These are phyloP conservation scores for Trichacis sp. DNA, from an alignment of 2,888 invertebrate genomes.

Conservation along the genomic window DNA sequence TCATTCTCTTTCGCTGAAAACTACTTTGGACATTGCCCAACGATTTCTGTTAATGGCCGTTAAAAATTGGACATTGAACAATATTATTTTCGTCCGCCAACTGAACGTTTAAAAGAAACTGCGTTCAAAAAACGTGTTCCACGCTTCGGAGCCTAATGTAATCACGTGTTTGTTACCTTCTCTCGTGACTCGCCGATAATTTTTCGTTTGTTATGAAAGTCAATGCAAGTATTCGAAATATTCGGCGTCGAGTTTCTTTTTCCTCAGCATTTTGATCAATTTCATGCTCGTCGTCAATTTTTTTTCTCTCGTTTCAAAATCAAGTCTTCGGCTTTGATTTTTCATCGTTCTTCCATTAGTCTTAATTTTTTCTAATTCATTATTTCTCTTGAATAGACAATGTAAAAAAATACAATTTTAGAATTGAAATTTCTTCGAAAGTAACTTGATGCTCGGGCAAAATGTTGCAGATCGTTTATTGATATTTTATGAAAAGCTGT, in stretches of 20 bases:
- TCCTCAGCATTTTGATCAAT: background rate
- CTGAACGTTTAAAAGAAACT: background rate
- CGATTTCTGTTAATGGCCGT: no score
- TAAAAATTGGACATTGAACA: no score
- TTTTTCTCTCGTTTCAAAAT: no score
- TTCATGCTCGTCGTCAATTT: no score
- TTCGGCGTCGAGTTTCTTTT: slow-evolving; percentile 8
- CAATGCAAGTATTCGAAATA: background rate
- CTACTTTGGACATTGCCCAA: no score
- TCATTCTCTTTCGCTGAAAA: no score
- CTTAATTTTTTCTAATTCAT: background rate
- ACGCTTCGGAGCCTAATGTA: background rate
- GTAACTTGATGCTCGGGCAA: no score
- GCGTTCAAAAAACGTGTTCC: background rate
- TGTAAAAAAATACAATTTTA: slow-evolving; percentile 15
- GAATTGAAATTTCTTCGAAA: slow-evolving; percentile 16
- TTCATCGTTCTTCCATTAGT: no score
- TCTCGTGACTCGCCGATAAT: background rate
- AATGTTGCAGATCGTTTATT: no score
- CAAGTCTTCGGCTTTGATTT: no score
- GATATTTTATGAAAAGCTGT: no score
- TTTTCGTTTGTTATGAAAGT: background rate
- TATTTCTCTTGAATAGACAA: slow-evolving; percentile 5
- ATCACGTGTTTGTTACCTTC: background rate
- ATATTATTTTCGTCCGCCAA: background rate